A percentile compares a stretch with the other conserved stretches of the same genome.
These are phyloP conservation scores for Brachionus rotundiformis DNA, from an alignment of 1,140 invertebrate genomes.

Conservation along the genomic window DNA sequence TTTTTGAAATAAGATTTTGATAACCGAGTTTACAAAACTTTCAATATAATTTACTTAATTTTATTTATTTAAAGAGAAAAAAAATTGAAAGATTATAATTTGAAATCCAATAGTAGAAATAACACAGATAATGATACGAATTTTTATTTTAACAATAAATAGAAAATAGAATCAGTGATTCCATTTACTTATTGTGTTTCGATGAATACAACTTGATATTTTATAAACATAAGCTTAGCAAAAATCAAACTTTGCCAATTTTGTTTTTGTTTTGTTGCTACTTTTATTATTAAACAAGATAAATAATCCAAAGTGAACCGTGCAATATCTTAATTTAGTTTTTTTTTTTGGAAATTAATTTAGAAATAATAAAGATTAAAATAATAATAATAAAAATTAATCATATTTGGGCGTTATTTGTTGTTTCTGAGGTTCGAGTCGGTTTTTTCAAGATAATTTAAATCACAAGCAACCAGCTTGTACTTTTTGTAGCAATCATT, in stretches of 20 bases:
- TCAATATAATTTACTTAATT: background rate
- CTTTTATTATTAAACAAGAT: background rate
- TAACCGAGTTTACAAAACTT: background rate
- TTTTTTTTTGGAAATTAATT: slow-evolving; percentile 26
- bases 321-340: slow-evolving; percentile 30
- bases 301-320: slow-evolving; percentile 6
- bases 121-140: slow-evolving; percentile 20
- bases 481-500: background rate
- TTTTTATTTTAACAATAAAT: background rate
- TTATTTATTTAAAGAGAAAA: background rate
- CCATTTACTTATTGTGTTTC: slow-evolving; percentile 36
- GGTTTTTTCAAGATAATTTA: slow-evolving; percentile 6
- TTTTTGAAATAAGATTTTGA: slow-evolving; percentile 13
- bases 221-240: slow-evolving; percentile 28
- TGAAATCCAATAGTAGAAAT: slow-evolving; percentile 29
- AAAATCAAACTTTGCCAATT: background rate
- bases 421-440: background rate
- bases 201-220: background rate
- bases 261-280: slow-evolving; percentile 20
- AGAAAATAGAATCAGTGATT: slow-evolving; percentile 23
- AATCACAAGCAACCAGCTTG: background rate
- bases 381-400: slow-evolving; percentile 24
- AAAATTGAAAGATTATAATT: slow-evolving; percentile 19
- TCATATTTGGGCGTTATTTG: background rate
- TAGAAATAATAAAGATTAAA: slow-evolving; percentile 32